phyloP scores from a whole-genome alignment of 2,888 invertebrate species.

The Timandra comae region DNA sequence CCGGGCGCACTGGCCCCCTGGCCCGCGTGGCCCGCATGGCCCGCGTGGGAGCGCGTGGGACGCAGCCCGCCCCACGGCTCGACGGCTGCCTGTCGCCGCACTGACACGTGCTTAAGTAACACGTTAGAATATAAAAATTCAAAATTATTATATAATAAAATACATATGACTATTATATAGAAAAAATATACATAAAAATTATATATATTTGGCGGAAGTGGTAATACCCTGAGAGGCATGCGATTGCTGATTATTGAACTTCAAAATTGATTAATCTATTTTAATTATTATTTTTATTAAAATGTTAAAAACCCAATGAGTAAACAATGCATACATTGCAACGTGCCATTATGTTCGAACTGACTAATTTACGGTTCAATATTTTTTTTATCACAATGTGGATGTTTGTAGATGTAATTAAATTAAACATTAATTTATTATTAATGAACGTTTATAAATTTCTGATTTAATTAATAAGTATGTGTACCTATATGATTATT shows the following conservation, averaged over 20 bases:
- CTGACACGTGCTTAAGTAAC: constrained; percentile 63
- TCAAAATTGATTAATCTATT: constrained; percentile 65
- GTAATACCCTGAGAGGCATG: constrained; percentile 88
- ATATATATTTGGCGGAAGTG: constrained; percentile 75
- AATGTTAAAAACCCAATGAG: constrained; percentile 46
- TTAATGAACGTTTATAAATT: constrained; percentile 58
- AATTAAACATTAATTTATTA: constrained; percentile 49
- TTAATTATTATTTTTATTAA: constrained; percentile 24
- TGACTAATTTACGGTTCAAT: constrained; percentile 49
- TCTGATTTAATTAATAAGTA: constrained; percentile 55
- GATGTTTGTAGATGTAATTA: constrained; percentile 50
- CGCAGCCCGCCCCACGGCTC: constrained; percentile 5
- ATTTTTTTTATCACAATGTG: constrained; percentile 47
- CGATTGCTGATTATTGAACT: constrained; percentile 65
- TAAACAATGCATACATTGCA: constrained; percentile 66
- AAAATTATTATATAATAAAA: constrained; percentile 76
- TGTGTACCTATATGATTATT: constrained; percentile 63
- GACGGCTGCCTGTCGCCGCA: constrained; percentile 28
- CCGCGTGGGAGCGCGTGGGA: constrained; percentile 1
- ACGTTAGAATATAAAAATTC: constrained; percentile 73
- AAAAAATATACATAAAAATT: constrained; percentile 71
- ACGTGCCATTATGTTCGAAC: constrained; percentile 72
- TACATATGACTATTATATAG: constrained; percentile 76
- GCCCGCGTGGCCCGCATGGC: constrained; percentile 9
- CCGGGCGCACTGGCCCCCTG: constrained; percentile 7